phyloP scores from a whole-genome alignment of 2,888 invertebrate species.

The Hyalella azteca region DNA sequence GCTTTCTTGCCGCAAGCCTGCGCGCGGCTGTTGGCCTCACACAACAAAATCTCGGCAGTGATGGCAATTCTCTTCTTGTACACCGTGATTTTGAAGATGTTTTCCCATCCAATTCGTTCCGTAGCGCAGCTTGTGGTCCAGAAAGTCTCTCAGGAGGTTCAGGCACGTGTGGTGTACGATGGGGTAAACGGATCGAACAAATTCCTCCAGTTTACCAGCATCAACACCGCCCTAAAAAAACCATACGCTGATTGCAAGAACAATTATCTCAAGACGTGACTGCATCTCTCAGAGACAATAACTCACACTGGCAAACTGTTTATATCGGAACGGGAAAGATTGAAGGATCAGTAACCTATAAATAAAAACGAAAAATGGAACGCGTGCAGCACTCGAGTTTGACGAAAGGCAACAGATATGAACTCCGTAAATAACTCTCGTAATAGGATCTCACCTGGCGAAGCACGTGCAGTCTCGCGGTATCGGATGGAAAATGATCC shows the following conservation, averaged over 20 bases:
- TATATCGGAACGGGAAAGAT: no score
- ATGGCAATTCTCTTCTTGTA: conserved; percentile 68
- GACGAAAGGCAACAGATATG: no score
- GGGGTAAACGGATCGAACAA: conserved; percentile 67
- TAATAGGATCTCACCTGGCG: not conserved
- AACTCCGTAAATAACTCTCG: no score
- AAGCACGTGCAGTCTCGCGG: not conserved
- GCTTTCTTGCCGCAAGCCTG: conserved; percentile 66
- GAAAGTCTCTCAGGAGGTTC: conserved; percentile 70
- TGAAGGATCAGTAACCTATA: no score
- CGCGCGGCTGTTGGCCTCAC: conserved; percentile 71
- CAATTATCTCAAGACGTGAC: no score
- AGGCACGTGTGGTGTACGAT: conserved; percentile 73
- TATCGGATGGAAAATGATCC: conserved; percentile 26
- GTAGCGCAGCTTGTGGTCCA: conserved; percentile 61
- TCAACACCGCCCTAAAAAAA: not conserved
- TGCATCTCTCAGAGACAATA: no score
- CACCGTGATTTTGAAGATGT: conserved; percentile 58
- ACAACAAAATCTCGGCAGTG: conserved; percentile 70
- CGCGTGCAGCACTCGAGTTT: no score
- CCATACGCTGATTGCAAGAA: no score
- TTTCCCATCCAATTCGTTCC: conserved; percentile 37
- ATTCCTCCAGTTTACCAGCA: conserved; percentile 25
- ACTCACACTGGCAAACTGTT: no score
- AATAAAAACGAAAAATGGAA: no score